Evolutionary conservation across 2,797 vertebrate species (phyloP), one percentile per base, ranked within the genome.

Genomic region (Aldrovandia affinis): DNA sequence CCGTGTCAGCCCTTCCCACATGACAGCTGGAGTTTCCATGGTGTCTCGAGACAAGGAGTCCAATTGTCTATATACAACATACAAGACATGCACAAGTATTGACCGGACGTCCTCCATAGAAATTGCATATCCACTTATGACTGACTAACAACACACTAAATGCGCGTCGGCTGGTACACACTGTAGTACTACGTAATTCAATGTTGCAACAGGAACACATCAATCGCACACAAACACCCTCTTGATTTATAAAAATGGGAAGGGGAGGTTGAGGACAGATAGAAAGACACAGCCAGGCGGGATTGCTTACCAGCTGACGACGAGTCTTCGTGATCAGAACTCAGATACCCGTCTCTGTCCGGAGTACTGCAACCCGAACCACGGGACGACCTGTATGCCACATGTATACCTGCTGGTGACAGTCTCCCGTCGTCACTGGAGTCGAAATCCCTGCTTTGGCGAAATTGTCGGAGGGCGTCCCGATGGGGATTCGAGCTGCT

Each of bases 291-390:
- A 25, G 39, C 22, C 0, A 0, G 42, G 50, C 50, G 4, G 1
- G 33, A 15, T 33, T 4, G 79, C 93, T 89, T 92, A 96, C 97
- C 97, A 94, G 92, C 92, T 5, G 96, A 97, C 7, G 95, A 97
- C 78, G 91, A 94, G 91, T 96, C 95, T 15, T 98, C 98, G 20
- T 95, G 97, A 91, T 98, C 98, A 0, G 97, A 98, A 94, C 97
- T 97, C 92, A 95, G 89, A 92, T 93, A 95, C 20, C 97, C 97
- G 78, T 97, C 96, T 57, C 94, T 88, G 83, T 97, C 97, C 0
- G 97, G 97, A 36, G 96, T 97, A 93, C 97, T 97, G 92, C 90
- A 92, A 5, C 95, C 89, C 12, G 95, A 96, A 30, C 93, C 92
- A 0, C 89, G 89, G 3, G 92, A 92, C 0, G 88, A 8, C 84